These are phyloP conservation scores for Scylla paramamosain DNA, from an alignment of 1,140 invertebrate species.

Conservation along the genomic window DNA sequence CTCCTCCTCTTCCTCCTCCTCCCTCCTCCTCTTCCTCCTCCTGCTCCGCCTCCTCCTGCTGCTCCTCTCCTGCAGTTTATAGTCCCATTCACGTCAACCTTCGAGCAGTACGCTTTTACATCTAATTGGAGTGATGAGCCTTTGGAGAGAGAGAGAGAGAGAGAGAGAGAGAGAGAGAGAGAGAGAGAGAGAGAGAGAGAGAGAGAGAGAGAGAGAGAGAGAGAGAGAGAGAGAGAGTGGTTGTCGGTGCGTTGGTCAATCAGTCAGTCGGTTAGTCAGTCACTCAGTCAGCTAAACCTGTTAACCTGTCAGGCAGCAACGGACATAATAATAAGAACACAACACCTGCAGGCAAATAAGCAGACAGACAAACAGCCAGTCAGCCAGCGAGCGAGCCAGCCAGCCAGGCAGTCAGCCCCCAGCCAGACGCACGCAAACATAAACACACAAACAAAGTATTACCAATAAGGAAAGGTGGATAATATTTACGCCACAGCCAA, in stretches of 20 bases:
- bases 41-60: too few relatives aligned
- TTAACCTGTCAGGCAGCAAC: too few relatives aligned
- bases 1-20: background rate
- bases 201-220: too few relatives aligned
- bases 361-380: background rate
- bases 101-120: slow-evolving; percentile 10
- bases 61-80: background rate
- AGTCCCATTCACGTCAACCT: background rate
- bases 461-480: background rate
- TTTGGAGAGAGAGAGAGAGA: background rate
- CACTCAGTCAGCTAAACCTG: too few relatives aligned
- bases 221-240: too few relatives aligned
- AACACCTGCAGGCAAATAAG: background rate
- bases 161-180: slow-evolving; percentile 20
- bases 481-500: background rate
- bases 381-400: background rate
- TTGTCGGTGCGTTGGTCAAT: too few relatives aligned
- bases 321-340: too few relatives aligned
- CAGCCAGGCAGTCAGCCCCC: background rate
- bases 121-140: background rate
- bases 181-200: slow-evolving; percentile 5
- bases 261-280: too few relatives aligned
- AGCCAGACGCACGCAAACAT: background rate
- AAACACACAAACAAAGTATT: background rate
- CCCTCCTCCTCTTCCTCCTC: background rate